Conservation (phyloP, 2,797 vertebrate genomes). For the Cetoscarus ocellatus region DNA sequence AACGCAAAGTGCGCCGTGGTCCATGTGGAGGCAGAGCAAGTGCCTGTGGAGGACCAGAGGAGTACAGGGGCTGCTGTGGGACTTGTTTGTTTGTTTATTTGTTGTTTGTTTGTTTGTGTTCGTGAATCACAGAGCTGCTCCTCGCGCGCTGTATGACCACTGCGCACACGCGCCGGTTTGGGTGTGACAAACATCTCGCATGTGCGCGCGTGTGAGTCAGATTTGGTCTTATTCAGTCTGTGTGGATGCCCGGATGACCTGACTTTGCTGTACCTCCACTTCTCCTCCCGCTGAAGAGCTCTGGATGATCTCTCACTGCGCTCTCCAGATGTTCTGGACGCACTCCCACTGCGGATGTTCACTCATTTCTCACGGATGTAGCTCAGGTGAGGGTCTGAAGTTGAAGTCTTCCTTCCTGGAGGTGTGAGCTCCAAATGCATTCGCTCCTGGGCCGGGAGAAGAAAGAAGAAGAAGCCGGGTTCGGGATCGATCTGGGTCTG, state of each 20-base stretch:
- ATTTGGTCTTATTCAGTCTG: constrained; percentile 25
- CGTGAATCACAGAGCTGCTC: neutral
- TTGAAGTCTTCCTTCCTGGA: constrained; percentile 64
- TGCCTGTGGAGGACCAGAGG: constrained; percentile 2
- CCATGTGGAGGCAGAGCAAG: constrained; percentile 23
- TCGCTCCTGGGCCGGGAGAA: constrained; percentile 86
- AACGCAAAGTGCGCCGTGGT: constrained; percentile 34
- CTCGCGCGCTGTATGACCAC: constrained; percentile 46
- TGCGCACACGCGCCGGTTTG: constrained; percentile 59
- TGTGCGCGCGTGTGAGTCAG: constrained; percentile 39
- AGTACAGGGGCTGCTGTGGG: neutral
- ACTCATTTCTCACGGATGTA: constrained; percentile 50
- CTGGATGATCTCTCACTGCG: constrained; percentile 19
- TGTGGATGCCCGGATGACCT: constrained; percentile 44
- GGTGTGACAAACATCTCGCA: constrained; percentile 72
- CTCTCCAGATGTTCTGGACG: constrained; percentile 58
- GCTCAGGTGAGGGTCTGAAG: constrained; percentile 56
- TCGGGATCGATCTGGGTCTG: constrained; percentile 80
- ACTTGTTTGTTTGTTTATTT: neutral
- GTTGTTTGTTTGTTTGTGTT: neutral
- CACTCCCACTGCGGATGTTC: constrained; percentile 39
- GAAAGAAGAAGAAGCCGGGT: constrained; percentile 84
- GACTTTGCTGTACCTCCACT: constrained; percentile 25
- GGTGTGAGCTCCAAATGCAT: constrained; percentile 86
- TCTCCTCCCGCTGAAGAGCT: constrained; percentile 18